phyloP scores from a whole-genome alignment of 2,113 vertebrate genomes.

The Ochotona princeps region DNA sequence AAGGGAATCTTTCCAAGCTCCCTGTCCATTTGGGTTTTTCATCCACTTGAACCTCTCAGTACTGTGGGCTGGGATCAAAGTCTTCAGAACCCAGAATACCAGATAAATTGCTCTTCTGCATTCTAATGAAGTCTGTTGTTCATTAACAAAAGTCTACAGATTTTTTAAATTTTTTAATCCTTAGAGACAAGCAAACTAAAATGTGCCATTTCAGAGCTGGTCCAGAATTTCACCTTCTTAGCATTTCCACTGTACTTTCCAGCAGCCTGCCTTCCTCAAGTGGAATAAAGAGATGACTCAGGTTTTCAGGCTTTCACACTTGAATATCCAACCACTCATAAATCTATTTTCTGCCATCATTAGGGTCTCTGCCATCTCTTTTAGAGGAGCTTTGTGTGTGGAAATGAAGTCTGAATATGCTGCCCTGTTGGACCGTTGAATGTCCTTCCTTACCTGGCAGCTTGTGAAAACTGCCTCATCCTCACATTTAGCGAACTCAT shows the following conservation, averaged over 20 bases:
- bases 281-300: not conserved
- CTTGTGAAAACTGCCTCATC: not conserved
- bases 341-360: not conserved
- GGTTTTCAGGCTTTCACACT: not conserved
- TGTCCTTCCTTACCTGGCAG: not conserved
- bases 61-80: not conserved
- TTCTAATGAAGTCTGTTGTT: not conserved
- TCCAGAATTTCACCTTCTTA: conserved; percentile 33
- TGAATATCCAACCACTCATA: not conserved
- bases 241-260: not conserved
- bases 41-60: conserved; percentile 30
- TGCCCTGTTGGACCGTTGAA: not conserved
- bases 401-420: not conserved
- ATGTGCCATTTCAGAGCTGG: not conserved
- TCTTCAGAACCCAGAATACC: conserved; percentile 21
- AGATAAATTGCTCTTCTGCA: not conserved
- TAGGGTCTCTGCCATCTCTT: not conserved
- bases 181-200: conserved; percentile 31
- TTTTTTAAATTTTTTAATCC: conserved; percentile 42
- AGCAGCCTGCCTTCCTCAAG: not conserved
- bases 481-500: not conserved
- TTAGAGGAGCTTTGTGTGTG: not conserved
- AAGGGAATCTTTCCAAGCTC: not conserved
- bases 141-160: not conserved
- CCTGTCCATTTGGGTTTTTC: conserved; percentile 36